Base-by-base conservation (phyloP, 1,140 invertebrate genomes). In the Eumeta japonica region DNA sequence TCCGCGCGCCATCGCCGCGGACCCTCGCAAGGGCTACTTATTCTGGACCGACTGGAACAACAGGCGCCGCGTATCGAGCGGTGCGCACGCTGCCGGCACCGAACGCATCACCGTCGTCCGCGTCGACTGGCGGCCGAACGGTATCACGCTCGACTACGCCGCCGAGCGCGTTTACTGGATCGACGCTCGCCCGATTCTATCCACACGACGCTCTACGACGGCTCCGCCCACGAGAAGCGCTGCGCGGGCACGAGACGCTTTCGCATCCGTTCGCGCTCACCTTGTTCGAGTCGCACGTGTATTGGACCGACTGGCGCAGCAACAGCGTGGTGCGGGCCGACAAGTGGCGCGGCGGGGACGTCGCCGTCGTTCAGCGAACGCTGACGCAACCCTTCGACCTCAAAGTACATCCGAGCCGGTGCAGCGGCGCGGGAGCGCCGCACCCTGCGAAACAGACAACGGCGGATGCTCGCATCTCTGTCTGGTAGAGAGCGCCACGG, bases 271-370 rank as follows among this genome's bases (percentile, higher is more conserved):
- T 92, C 75, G 89, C 91, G n/a, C 81, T 97, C 7, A 85, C 89
- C 0, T 78, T 87, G 11, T 87, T 84, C 43, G 85, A 88, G 51
- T 85, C 90, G 46, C 86, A 87, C 56, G 81, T 98, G 0, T 98
- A 93, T 70, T 96, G 94, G 92, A 97, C 92, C 0, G 95, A 92
- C 58, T 91, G 89, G 89, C 73, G 85, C n/a, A 84, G 81, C 2
- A 84, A 86, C 47, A 20, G 57, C 44, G 78, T 92, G 9, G 80
- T 88, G 38, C 64, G 83, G 34, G 87, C 86, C 3, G 83, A 87
- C 51, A 90, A 90, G 67, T 80, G 75, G 86, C 87, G 78, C 46
- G 82, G 83, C 36, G 70, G 67, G 17, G 78, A 82, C 50, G 75
- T 83, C 1, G 82, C 50, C 53, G 83, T 77, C 59, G 82, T 78